Percentiles rank a stretch among this genome's conserved stretches.
These are phyloP conservation scores for Hyperopisus bebe DNA, from an alignment of 2,113 vertebrate genomes.

Conservation along the genomic window DNA sequence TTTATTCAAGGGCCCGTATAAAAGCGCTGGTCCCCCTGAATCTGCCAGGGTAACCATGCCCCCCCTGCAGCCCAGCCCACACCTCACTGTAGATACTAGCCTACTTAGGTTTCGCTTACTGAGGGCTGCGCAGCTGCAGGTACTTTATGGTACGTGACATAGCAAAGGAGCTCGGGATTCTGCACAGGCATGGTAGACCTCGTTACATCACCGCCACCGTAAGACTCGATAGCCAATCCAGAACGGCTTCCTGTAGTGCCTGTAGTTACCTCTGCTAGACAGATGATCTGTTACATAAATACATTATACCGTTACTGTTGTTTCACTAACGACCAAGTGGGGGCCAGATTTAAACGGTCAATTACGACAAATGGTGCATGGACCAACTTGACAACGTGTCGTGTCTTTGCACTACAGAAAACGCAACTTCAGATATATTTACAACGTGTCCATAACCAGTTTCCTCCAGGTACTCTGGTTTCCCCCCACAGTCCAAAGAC, in stretches of 20 bases:
- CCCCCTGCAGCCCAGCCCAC: background rate
- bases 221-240: background rate
- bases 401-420: background rate
- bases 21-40: background rate
- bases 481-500: too few relatives aligned
- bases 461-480: too few relatives aligned
- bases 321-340: background rate
- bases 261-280: background rate
- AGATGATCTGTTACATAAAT: background rate
- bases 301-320: background rate
- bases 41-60: background rate
- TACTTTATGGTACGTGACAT: background rate
- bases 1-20: background rate
- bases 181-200: background rate
- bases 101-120: background rate
- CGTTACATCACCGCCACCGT: background rate
- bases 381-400: background rate
- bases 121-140: background rate
- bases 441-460: background rate
- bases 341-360: background rate
- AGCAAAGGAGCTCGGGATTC: background rate
- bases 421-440: background rate
- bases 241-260: background rate
- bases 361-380: background rate
- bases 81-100: background rate